These are phyloP conservation scores for Muscicapa adusta DNA, from an alignment of 2,113 vertebrate genomes.

Conservation along the genomic window DNA sequence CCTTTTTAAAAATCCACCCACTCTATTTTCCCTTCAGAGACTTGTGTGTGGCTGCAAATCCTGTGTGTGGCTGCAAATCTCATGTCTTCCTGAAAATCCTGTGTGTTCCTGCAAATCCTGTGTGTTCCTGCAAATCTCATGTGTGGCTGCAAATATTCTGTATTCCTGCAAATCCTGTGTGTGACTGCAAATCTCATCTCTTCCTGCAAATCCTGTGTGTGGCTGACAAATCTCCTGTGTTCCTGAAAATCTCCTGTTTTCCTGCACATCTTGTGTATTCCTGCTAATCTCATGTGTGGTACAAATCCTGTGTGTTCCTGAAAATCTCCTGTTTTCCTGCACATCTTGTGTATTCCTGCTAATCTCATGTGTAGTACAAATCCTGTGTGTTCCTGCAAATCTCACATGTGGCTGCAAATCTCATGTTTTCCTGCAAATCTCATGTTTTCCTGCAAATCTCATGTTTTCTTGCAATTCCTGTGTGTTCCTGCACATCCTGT, in stretches of 20 bases:
- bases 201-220: not conserved
- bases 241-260: not conserved
- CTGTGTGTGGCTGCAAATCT: rapidly evolving
- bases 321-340: not conserved
- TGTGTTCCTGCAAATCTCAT: not conserved
- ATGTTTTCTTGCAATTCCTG: not conserved
- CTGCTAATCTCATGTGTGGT: too few relatives aligned
- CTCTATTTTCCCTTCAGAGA: not conserved
- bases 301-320: not conserved
- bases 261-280: not conserved
- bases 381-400: not conserved
- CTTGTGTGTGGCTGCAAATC: not conserved
- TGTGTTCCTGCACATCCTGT: too few relatives aligned
- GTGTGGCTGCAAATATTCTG: not conserved
- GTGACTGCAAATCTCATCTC: not conserved
- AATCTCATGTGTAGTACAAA: not conserved
- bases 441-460: too few relatives aligned
- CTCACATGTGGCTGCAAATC: not conserved
- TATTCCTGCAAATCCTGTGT: not conserved
- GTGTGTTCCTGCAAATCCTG: not conserved
- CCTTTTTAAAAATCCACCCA: not conserved
- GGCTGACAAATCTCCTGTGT: too few relatives aligned
- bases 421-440: not conserved
- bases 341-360: not conserved
- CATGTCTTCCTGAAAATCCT: not conserved